These are phyloP conservation scores for Cynoglossus semilaevis DNA, from an alignment of 2,113 vertebrate species.

Conservation along the genomic window DNA sequence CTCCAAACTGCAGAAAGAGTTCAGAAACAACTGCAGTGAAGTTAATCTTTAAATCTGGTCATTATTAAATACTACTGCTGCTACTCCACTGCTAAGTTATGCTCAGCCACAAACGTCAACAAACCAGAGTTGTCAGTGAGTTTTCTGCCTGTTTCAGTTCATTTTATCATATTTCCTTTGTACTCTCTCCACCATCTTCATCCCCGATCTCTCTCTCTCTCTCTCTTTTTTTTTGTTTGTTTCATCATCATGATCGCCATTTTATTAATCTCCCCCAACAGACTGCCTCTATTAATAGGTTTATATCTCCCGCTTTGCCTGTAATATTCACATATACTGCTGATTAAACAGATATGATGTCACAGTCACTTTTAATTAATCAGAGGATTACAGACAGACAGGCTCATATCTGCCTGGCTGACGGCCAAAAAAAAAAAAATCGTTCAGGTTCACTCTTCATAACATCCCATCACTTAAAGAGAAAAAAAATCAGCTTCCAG, in stretches of 20 bases:
- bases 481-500: no score
- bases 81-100: no score
- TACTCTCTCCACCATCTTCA: not conserved
- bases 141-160: no score
- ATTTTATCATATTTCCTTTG: no score
- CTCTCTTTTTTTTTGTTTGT: slow-evolving; percentile 51
- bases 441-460: not conserved
- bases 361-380: slow-evolving; percentile 64
- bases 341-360: slow-evolving; percentile 59
- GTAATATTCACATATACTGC: slow-evolving; percentile 64
- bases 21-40: no score
- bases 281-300: slow-evolving; percentile 70
- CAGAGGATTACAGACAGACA: slow-evolving; percentile 43
- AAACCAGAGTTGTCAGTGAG: no score
- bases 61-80: no score
- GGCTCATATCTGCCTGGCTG: slow-evolving; percentile 20
- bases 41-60: no score
- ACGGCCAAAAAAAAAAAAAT: slow-evolving; percentile 19
- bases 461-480: slow-evolving; percentile 4
- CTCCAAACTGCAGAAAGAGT: no score
- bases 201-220: slow-evolving; percentile 37
- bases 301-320: slow-evolving; percentile 59
- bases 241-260: slow-evolving; percentile 42
- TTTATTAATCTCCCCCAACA: slow-evolving; percentile 63
- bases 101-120: no score